Conservation (phyloP, 2,113 vertebrate genomes). For the Coracopsis vasa region DNA sequence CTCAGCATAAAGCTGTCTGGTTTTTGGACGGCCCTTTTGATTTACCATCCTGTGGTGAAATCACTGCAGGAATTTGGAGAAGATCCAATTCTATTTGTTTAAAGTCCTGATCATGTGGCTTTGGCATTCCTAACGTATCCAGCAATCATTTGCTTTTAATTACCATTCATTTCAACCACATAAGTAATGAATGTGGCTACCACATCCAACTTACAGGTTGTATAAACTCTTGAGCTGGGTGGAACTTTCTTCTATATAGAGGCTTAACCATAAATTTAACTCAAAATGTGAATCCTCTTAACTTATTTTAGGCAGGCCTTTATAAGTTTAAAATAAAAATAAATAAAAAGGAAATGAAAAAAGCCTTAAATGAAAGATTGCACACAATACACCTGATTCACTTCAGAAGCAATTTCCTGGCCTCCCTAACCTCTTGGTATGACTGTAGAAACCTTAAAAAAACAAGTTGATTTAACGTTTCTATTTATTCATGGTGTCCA, state of each 20-base stretch:
- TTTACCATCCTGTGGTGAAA: constrained; percentile 63
- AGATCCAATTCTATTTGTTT: constrained; percentile 65
- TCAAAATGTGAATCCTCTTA: constrained; percentile 44
- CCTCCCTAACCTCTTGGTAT: constrained; percentile 44
- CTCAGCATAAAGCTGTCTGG: constrained; percentile 45
- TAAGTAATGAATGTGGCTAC: constrained; percentile 59
- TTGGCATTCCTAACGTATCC: constrained; percentile 59
- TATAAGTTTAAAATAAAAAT: constrained; percentile 48
- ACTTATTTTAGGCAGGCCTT: constrained; percentile 57
- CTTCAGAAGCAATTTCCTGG: constrained; percentile 67
- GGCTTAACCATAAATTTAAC: constrained; percentile 21
- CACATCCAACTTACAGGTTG: not conserved
- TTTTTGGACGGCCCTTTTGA: constrained; percentile 61
- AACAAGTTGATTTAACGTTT: constrained; percentile 75
- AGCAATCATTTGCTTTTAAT: constrained; percentile 75
- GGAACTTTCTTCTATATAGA: constrained; percentile 18
- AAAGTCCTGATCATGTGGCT: constrained; percentile 61
- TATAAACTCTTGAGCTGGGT: constrained; percentile 33
- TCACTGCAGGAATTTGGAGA: constrained; percentile 56
- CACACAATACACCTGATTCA: constrained; percentile 71
- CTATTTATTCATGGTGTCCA: constrained; percentile 77
- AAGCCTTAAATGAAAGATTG: constrained; percentile 59
- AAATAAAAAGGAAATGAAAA: constrained; percentile 65
- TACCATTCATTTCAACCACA: constrained; percentile 68
- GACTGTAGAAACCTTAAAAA: constrained; percentile 70